Conservation (phyloP, 2,797 vertebrate genomes). For the Tarsius wallacei region DNA sequence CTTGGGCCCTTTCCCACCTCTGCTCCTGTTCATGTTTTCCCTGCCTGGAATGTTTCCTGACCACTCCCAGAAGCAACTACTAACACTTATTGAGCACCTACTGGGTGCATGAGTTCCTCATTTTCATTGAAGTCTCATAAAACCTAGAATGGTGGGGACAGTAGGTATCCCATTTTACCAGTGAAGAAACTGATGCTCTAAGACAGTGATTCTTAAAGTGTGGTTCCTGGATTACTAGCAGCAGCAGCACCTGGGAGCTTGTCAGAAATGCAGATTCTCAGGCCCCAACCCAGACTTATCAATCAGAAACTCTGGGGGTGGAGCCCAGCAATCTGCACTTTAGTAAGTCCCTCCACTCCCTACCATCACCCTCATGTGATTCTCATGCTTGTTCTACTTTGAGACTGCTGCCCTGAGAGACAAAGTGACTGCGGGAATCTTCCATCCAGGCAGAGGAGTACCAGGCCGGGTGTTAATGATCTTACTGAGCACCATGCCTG, state of each 20-base stretch:
- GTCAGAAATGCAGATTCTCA: neutral
- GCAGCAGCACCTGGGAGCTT: neutral
- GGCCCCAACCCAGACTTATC: neutral
- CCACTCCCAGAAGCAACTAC: neutral
- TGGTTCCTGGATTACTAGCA: neutral
- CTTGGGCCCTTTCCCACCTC: slow-evolving; percentile 8
- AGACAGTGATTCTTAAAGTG: neutral
- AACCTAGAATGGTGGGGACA: neutral
- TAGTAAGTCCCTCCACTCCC: neutral
- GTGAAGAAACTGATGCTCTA: neutral
- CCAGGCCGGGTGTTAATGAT: neutral
- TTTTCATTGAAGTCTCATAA: slow-evolving; percentile 4
- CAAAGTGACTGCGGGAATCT: neutral
- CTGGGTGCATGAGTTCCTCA: neutral
- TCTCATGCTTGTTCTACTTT: neutral
- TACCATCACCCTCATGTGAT: rapidly evolving
- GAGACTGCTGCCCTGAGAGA: neutral
- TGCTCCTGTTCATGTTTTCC: neutral
- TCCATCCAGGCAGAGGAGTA: neutral
- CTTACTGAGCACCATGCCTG: neutral
- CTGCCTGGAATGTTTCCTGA: neutral
- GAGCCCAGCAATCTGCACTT: neutral
- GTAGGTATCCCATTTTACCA: neutral
- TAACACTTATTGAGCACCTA: neutral
- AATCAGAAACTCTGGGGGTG: slow-evolving; percentile 10